These are phyloP conservation scores for Sclerodermus sp. DNA, from an alignment of 2,888 invertebrate genomes.

Conservation along the genomic window DNA sequence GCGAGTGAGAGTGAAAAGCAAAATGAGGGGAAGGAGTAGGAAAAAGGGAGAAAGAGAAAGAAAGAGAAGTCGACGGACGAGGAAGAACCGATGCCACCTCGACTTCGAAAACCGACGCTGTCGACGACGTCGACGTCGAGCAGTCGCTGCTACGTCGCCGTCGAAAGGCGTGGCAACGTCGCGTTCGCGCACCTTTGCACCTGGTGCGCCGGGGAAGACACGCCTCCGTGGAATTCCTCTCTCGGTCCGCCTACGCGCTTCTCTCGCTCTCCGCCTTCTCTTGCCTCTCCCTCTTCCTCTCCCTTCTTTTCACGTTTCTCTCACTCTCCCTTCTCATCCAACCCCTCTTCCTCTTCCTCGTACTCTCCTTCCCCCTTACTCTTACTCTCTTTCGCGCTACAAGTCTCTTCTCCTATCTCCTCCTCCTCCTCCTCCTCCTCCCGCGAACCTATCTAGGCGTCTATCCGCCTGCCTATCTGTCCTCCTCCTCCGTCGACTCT, in stretches of 20 bases:
- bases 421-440: constrained; percentile 6
- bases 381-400: neutral
- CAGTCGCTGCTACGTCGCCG: constrained; percentile 28
- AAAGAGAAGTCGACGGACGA: constrained; percentile 19
- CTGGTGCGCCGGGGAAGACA: constrained; percentile 54
- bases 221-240: constrained; percentile 52
- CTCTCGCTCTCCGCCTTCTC: constrained; percentile 20
- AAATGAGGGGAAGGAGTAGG: constrained; percentile 1
- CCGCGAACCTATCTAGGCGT: constrained; percentile 3
- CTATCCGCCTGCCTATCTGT: neutral
- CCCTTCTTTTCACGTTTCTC: constrained; percentile 18
- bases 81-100: constrained; percentile 33
- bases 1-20: neutral
- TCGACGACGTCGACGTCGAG: constrained; percentile 29
- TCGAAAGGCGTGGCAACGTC: constrained; percentile 52
- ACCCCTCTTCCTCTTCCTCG: neutral
- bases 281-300: constrained; percentile 23
- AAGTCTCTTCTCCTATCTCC: constrained; percentile 5
- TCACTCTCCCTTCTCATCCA: constrained; percentile 8
- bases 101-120: constrained; percentile 18
- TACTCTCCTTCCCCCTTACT: constrained; percentile 1
- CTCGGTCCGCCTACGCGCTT: constrained; percentile 48
- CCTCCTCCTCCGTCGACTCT: constrained; percentile 11
- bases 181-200: constrained; percentile 55
- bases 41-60: constrained; percentile 16